These are phyloP conservation scores for Rhinogobius similis DNA, from an alignment of 2,113 vertebrate genomes.

Conservation along the genomic window DNA sequence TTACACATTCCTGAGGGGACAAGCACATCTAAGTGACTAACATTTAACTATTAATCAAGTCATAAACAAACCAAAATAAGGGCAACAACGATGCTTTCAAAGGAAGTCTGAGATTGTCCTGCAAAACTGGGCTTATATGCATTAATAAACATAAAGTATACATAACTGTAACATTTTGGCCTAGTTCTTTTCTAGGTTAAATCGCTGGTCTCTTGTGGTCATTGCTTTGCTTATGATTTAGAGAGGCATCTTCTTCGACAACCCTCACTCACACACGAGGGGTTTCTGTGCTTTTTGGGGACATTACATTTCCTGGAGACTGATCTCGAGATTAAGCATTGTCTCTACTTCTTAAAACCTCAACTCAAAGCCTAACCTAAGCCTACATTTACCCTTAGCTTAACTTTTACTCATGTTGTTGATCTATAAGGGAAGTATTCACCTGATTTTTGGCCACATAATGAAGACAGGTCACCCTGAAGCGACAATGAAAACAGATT, in stretches of 20 bases:
- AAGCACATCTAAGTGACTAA: not conserved
- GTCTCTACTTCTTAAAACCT: too few species aligned
- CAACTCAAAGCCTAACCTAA: too few species aligned
- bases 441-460: too few species aligned
- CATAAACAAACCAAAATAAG: not conserved
- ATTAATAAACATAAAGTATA: not conserved
- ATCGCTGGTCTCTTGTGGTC: constrained; percentile 11
- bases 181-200: constrained; percentile 19
- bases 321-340: too few species aligned
- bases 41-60: not conserved
- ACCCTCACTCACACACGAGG: not conserved
- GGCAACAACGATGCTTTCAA: constrained; percentile 14
- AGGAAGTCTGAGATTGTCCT: constrained; percentile 21
- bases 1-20: too few species aligned
- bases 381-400: too few species aligned
- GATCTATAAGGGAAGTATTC: too few species aligned
- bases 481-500: too few species aligned
- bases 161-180: constrained; percentile 14
- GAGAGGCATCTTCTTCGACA: not conserved
- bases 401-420: too few species aligned
- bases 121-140: constrained; percentile 19
- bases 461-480: too few species aligned
- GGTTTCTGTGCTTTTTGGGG: too few species aligned
- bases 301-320: too few species aligned
- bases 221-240: constrained; percentile 28